Percentiles rank a stretch among this genome's conserved stretches.
phyloP scores from a whole-genome alignment of 2,888 invertebrate genomes.

The Elysia crispata region DNA sequence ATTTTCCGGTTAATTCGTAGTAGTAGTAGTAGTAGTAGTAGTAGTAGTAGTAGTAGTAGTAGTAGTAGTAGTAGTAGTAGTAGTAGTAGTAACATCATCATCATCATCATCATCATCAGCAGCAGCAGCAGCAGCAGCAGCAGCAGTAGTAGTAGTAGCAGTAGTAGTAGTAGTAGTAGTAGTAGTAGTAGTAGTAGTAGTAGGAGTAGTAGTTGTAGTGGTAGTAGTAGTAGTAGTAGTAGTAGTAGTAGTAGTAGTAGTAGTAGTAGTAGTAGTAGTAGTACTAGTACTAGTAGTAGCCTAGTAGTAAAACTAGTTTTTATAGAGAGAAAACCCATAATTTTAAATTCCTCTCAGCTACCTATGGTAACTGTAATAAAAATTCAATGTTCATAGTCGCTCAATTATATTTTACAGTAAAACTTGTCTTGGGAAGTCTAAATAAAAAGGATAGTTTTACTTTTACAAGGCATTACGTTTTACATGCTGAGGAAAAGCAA shows the following conservation, averaged over 20 bases:
- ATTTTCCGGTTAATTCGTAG: too few relatives aligned
- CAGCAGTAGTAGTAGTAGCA: conserved; percentile 5
- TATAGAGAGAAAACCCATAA: not conserved
- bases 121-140: conserved; percentile 12
- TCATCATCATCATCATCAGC: not conserved
- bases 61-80: conserved; percentile 29
- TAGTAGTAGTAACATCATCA: conserved; percentile 12
- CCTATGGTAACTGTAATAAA: too few relatives aligned
- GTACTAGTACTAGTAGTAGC: too few relatives aligned
- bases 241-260: conserved; percentile 22
- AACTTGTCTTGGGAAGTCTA: too few relatives aligned
- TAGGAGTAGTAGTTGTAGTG: not conserved
- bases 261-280: conserved; percentile 44
- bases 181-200: conserved; percentile 46
- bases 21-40: not conserved
- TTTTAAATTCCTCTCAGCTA: too few relatives aligned
- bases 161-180: conserved; percentile 23
- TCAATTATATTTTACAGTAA: too few relatives aligned
- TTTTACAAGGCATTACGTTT: too few relatives aligned
- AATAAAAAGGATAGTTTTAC: too few relatives aligned
- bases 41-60: not conserved
- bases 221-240: not conserved
- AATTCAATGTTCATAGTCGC: too few relatives aligned
- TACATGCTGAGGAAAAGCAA: too few relatives aligned
- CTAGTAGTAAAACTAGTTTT: not conserved